These are phyloP conservation scores for Apamea anceps DNA, from an alignment of 2,888 invertebrate genomes.

Conservation along the genomic window DNA sequence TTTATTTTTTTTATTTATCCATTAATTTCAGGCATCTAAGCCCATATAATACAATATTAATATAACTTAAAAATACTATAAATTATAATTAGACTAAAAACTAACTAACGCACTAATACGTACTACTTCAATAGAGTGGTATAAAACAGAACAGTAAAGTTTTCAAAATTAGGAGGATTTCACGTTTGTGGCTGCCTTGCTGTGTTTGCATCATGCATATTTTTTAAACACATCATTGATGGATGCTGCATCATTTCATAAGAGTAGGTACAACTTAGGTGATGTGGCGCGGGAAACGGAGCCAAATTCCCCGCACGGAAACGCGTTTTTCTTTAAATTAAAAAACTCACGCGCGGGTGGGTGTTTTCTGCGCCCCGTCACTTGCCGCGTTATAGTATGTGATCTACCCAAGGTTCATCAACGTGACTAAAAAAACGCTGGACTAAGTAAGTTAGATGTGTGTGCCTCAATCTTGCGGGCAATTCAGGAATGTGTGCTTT, in stretches of 20 bases:
- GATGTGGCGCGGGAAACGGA: background rate
- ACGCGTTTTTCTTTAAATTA: no score
- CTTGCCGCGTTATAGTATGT: background rate
- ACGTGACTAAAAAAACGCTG: background rate
- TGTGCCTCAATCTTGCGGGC: background rate
- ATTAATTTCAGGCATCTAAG: no score
- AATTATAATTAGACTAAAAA: background rate
- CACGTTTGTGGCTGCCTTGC: background rate
- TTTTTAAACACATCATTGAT: background rate
- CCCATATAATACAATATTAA: no score
- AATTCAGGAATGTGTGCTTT: background rate
- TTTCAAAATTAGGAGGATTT: background rate
- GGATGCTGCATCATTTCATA: background rate
- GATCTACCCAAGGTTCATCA: background rate
- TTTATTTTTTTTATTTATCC: background rate
- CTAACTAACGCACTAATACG: no score
- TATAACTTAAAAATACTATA: no score
- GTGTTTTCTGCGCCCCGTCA: no score
- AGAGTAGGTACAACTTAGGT: background rate
- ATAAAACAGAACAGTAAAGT: background rate
- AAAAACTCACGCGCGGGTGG: no score
- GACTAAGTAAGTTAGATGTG: background rate
- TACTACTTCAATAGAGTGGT: background rate
- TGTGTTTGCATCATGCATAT: background rate
- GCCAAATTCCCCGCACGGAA: no score